Evolutionary conservation across 2,113 vertebrate genomes (phyloP).

Genomic region (Sphaerodactylus townsendi): DNA sequence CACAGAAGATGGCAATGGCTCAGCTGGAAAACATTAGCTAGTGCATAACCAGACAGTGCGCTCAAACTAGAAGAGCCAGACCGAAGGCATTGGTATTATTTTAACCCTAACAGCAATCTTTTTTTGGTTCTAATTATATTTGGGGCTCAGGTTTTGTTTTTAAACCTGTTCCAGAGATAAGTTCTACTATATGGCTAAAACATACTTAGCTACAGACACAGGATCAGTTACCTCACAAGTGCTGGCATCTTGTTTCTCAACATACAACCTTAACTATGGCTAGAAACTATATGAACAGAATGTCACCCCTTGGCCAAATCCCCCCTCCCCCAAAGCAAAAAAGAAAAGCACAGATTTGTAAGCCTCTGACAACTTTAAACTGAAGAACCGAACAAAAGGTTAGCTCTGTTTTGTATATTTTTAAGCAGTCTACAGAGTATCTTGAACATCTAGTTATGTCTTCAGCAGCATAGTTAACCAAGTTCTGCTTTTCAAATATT

Average conservation of each 20-base stretch:
- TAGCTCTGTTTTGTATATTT: not conserved
- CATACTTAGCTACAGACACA: not conserved
- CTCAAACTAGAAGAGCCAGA: constrained; percentile 67
- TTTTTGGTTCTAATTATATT: constrained; percentile 55
- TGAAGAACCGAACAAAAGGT: not conserved
- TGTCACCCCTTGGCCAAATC: constrained; percentile 31
- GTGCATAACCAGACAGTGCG: constrained; percentile 66
- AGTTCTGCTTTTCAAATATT: constrained; percentile 60
- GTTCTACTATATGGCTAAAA: constrained; percentile 37
- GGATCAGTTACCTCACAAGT: constrained; percentile 7
- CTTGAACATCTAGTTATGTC: constrained; percentile 37
- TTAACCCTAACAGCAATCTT: constrained; percentile 49
- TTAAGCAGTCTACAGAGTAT: constrained; percentile 29
- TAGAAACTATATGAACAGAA: constrained; percentile 42
- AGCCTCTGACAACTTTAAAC: constrained; percentile 35
- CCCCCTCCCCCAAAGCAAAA: constrained; percentile 40
- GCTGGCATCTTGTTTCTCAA: constrained; percentile 2
- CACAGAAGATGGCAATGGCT: constrained; percentile 70
- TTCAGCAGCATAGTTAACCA: constrained; percentile 33
- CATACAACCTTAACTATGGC: constrained; percentile 31
- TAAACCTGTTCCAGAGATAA: constrained; percentile 22
- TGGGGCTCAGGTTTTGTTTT: constrained; percentile 58
- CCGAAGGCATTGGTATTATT: constrained; percentile 60
- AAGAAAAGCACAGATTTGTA: constrained; percentile 39
- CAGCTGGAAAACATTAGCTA: constrained; percentile 76